Evolutionary conservation across 1,140 invertebrate genomes (phyloP).

Genomic region (Caenorhabditis brenneri): DNA sequence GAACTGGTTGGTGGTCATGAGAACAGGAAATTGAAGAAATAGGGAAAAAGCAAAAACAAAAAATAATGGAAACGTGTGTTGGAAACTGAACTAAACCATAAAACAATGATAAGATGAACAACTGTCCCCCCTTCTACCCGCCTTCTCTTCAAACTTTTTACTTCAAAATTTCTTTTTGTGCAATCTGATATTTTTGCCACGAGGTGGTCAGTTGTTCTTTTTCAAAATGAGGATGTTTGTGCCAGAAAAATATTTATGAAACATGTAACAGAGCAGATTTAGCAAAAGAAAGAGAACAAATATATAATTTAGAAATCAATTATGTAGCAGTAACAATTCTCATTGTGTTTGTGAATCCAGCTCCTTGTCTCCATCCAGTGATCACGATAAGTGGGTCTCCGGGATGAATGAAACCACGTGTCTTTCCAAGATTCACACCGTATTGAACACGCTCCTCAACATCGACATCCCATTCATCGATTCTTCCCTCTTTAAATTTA

Average conservation of each 20-base stretch:
- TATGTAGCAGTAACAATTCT: conserved; percentile 47
- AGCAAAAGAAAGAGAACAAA: background rate
- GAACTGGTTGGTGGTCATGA: background rate
- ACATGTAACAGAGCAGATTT: background rate
- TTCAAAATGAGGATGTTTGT: background rate
- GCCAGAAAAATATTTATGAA: conserved; percentile 24
- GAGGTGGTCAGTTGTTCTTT: conserved; percentile 27
- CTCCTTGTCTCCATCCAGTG: conserved; percentile 81
- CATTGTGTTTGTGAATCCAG: conserved; percentile 54
- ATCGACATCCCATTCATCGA: conserved; percentile 87
- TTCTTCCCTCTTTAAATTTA: conserved; percentile 73
- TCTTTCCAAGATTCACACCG: conserved; percentile 85
- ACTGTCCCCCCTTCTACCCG: conserved; percentile 75
- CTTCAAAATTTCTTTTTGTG: background rate
- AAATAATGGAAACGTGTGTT: background rate
- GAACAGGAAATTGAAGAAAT: background rate
- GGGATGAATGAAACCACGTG: conserved; percentile 82
- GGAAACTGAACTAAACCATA: background rate
- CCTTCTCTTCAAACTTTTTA: background rate
- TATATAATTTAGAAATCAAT: too few relatives aligned
- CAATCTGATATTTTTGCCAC: conserved; percentile 32
- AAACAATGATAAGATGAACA: background rate
- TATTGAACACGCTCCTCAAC: conserved; percentile 90
- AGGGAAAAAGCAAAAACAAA: background rate
- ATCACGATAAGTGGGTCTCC: conserved; percentile 90